These are phyloP conservation scores for Cerastis leucographa DNA, from an alignment of 2,888 invertebrate genomes.

Conservation along the genomic window DNA sequence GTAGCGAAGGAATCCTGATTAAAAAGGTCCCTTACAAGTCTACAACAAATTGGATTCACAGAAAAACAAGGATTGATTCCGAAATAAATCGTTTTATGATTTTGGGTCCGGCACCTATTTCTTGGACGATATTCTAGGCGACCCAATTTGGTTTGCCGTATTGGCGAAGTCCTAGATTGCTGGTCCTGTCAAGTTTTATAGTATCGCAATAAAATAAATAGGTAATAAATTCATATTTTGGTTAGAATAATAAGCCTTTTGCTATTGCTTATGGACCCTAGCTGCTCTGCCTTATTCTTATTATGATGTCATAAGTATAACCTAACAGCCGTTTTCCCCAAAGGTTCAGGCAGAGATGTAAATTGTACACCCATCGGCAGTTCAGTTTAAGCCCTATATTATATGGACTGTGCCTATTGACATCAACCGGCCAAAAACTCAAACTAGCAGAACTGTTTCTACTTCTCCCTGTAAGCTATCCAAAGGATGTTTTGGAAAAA, in stretches of 20 bases:
- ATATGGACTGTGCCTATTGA: not conserved
- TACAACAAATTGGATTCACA: conserved; percentile 75
- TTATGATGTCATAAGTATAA: not conserved
- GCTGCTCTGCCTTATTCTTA: not conserved
- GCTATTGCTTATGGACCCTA: not conserved
- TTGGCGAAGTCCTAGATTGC: conserved; percentile 39
- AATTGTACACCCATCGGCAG: not conserved
- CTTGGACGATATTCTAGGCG: conserved; percentile 57
- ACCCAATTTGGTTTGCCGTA: conserved; percentile 65
- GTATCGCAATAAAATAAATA: conserved; percentile 26
- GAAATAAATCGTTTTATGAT: conserved; percentile 76
- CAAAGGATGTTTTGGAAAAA: not conserved
- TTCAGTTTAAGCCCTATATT: not conserved
- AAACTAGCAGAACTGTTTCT: not conserved
- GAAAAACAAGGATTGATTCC: conserved; percentile 73
- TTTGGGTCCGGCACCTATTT: conserved; percentile 66
- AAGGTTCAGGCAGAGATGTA: not conserved
- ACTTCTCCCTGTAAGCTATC: not conserved
- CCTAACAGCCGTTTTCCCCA: not conserved
- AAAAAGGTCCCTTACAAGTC: conserved; percentile 75
- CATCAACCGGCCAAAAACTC: not conserved
- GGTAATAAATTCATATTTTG: conserved; percentile 1
- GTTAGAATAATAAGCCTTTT: no score
- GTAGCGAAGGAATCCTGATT: conserved; percentile 72
- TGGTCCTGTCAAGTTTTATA: conserved; percentile 31